Base-by-base conservation (phyloP, 2,113 vertebrate species). In the Semnornis frantzii region DNA sequence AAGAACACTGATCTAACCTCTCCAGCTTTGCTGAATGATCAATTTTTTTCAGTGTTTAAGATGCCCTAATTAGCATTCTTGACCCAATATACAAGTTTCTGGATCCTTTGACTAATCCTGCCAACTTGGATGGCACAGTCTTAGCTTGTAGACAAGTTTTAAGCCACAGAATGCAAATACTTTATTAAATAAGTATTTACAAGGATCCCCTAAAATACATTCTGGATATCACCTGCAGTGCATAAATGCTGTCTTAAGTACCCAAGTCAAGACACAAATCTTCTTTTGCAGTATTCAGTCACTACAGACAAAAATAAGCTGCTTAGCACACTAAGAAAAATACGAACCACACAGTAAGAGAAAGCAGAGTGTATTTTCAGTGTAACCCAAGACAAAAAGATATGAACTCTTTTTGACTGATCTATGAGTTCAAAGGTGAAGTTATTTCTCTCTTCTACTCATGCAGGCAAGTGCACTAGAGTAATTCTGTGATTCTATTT, bases 301-400 rank as follows among this genome's bases (percentile, higher is more conserved):
- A 23, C 39, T 82, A 31, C 66, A 63, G 75, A 48, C 89, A 85
- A 94, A 95, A 95, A 82, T 87, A 96, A 92, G 66, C 74, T 84
- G 37, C 89, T 90, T 88, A 70, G 72, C 50, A 78, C 48, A 59
- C 17, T 46, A 65, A 87, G 74, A 44, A 84, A 83, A 94, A 89
- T 48, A 75, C 37, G 58, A 74, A 31, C 4, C 55, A 58, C 2
- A 4, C 42, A 70, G 57, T 74, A 91, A 39, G 21, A 27, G 75
- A 76, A 71, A 84, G 79, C 76, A 60, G 21, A 14, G 65, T 68
- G 8, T 87, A 82, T 92, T 95, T 91, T 78, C 78, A 89, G 27
- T 31, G 46, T 80, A 95, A 91, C 37, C 34, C 0, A 1, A 77
- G 83, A 63, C 55, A 44, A 74, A 81, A 68, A 84, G 28, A 63